Conservation (phyloP, 2,888 invertebrate species). For the Autographa gamma region DNA sequence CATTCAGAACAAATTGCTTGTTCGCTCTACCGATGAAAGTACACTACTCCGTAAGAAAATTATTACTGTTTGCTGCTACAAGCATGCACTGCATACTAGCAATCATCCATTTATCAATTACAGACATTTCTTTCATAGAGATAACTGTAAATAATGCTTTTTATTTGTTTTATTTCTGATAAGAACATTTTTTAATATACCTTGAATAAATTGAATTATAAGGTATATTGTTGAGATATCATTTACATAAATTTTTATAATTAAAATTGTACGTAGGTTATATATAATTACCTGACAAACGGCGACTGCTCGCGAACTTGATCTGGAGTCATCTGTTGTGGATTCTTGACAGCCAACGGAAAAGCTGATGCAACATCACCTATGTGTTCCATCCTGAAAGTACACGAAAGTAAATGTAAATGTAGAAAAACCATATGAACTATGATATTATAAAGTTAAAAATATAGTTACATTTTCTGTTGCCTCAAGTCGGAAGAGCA, state of each 20-base stretch:
- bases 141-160: conserved; percentile 3
- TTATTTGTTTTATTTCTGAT: too few relatives aligned
- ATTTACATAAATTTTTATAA: conserved; percentile 7
- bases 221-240: too few relatives aligned
- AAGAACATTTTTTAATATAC: too few relatives aligned
- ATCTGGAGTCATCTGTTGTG: conserved; percentile 61
- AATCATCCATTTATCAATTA: conserved; percentile 56
- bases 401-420: conserved; percentile 28
- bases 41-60: conserved; percentile 72
- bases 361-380: conserved; percentile 69
- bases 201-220: too few relatives aligned
- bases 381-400: conserved; percentile 78
- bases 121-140: conserved; percentile 35
- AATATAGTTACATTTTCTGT: conserved; percentile 77
- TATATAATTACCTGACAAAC: conserved; percentile 65
- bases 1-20: conserved; percentile 78
- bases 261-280: conserved; percentile 11
- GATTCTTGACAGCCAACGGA: conserved; percentile 64
- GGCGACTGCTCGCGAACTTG: conserved; percentile 65
- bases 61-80: conserved; percentile 62
- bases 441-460: conserved; percentile 24
- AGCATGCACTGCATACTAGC: conserved; percentile 62
- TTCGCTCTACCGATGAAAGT: conserved; percentile 78
- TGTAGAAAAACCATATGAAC: conserved; percentile 15
- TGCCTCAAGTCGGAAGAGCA: conserved; percentile 80